Evolutionary conservation across 1,140 invertebrate genomes (phyloP), one percentile per base, ranked within the genome.

Genomic region (Thereuonema tuberculata): DNA sequence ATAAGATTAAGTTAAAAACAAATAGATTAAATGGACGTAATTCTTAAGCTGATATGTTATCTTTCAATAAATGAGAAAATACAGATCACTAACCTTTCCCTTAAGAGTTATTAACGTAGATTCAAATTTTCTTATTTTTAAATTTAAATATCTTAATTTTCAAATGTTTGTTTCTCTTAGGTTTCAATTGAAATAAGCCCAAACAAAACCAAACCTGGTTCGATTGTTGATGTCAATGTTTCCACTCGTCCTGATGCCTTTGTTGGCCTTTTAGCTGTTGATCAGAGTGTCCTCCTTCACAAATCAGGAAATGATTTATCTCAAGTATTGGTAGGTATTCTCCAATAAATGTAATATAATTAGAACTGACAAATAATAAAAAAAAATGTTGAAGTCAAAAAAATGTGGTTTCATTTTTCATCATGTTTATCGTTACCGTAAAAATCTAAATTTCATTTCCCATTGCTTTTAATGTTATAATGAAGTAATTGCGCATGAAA

Each of bases 251-350:
- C 89, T 1, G 85, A 91, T 70, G 92, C 91, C 1, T 86, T 85
- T 66, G 82, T 96, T 61, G 89, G 87, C 56, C 70, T 96, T n/a
- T 76, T 93, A 66, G 87, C 87, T 1, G 81, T 95, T 17, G 92
- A 96, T 75, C 87, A 94, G 70, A 87, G 87, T 74, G 84, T 90
- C 0, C 69, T 86, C 0, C 68, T 87, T 0, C 72, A 95, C 2
- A 82, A 83, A 65, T 70, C 74, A 50, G 79, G 80, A 54, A 82
- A 82, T 70, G 81, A 83, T 65, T 76, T 83, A 50, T 78, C 76
- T 24, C 64, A 74, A 62, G 9, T 12, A 59, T 20, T 56, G 14
- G 58, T 58, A 49, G n/a, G 54, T 56, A 15, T 29, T 12, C 26
- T 9, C 24, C 5, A 12, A 43, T 12, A 43, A 43, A 43, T 56